Evolutionary conservation across 2,888 invertebrate species (phyloP).

Genomic region (Choreutis nemorana): DNA sequence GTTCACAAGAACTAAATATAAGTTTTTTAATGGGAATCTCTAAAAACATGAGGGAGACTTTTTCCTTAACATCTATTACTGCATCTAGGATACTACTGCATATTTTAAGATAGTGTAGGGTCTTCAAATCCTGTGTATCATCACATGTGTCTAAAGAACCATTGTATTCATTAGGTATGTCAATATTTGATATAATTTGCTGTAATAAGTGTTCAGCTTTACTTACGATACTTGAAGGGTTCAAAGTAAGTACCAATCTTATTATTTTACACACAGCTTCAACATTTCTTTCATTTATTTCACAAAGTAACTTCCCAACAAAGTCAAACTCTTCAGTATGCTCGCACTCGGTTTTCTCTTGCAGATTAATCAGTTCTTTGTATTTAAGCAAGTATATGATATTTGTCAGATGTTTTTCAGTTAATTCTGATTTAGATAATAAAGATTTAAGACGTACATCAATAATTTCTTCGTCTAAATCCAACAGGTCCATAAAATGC

Average conservation of each 20-base stretch:
- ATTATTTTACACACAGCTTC: constrained; percentile 35
- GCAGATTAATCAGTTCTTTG: constrained; percentile 41
- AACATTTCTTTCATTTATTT: constrained; percentile 23
- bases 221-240: constrained; percentile 24
- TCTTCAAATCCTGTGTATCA: constrained; percentile 10
- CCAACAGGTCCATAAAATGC: constrained; percentile 42
- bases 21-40: constrained; percentile 34
- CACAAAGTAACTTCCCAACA: constrained; percentile 27
- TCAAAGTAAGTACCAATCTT: constrained; percentile 29
- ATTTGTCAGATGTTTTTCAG: constrained; percentile 31
- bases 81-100: constrained; percentile 38
- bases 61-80: constrained; percentile 19
- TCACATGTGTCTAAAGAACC: constrained; percentile 8
- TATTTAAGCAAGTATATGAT: constrained; percentile 41
- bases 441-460: constrained; percentile 36
- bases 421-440: constrained; percentile 26
- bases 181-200: constrained; percentile 34
- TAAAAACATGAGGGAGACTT: constrained; percentile 28
- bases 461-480: constrained; percentile 47
- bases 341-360: constrained; percentile 43
- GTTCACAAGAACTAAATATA: constrained; percentile 25
- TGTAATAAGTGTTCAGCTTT: constrained; percentile 53
- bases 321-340: constrained; percentile 40
- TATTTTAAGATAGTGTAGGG: constrained; percentile 26
- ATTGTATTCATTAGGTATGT: constrained; percentile 13